Evolutionary conservation across 2,113 vertebrate genomes (phyloP).

Genomic region (Nannobrachium achirus): DNA sequence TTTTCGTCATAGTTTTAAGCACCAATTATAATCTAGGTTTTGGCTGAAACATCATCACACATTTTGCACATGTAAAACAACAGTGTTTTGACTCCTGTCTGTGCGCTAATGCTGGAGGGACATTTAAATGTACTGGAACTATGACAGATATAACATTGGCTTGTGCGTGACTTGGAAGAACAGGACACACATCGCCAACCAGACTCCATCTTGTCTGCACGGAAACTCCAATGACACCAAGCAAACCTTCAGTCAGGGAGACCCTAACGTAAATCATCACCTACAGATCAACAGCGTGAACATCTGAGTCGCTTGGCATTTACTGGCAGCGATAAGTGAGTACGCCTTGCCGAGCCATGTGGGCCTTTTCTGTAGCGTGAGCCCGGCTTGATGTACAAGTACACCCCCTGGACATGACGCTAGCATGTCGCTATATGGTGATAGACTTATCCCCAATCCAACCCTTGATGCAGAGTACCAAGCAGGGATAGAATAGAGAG

Average conservation of each 20-base stretch:
- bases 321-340: too few species aligned
- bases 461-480: neutral
- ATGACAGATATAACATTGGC: neutral
- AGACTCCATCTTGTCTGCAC: neutral
- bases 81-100: neutral
- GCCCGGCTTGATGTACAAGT: too few species aligned
- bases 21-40: neutral
- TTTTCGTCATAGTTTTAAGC: too few species aligned
- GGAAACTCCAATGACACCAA: constrained; percentile 18
- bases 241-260: neutral
- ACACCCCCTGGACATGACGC: too few species aligned
- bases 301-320: neutral
- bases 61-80: too few species aligned
- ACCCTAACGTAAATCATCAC: neutral
- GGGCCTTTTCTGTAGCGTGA: too few species aligned
- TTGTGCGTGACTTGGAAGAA: neutral
- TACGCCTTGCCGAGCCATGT: too few species aligned
- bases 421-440: too few species aligned
- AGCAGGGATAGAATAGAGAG: too few species aligned
- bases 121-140: constrained; percentile 4
- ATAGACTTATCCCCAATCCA: too few species aligned
- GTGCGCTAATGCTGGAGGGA: neutral
- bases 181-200: neutral
- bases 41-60: too few species aligned
- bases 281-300: neutral